phyloP scores from a whole-genome alignment of 2,888 invertebrate species.

The Eupithecia subfuscata region DNA sequence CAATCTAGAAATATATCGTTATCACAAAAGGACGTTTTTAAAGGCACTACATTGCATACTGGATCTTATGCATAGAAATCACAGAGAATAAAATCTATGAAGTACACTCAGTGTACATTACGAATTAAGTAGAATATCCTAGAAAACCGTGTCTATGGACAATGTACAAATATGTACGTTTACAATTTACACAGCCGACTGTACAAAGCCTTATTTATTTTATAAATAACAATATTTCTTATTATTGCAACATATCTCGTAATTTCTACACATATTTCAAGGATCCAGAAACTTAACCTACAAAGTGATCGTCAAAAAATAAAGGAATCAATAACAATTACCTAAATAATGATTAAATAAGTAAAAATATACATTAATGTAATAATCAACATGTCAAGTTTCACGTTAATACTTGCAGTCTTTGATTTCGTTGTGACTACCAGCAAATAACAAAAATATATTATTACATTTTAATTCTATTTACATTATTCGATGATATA shows the following conservation, averaged over 20 bases:
- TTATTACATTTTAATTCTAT: conserved; percentile 55
- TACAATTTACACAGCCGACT: conserved; percentile 1
- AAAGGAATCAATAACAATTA: conserved; percentile 72
- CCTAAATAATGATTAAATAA: conserved; percentile 72
- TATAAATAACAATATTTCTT: conserved; percentile 4
- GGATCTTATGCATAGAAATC: conserved; percentile 40
- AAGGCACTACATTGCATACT: conserved; percentile 70
- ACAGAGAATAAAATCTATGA: conserved; percentile 22
- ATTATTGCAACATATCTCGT: conserved; percentile 12
- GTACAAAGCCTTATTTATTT: neutral
- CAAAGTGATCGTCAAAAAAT: conserved; percentile 79
- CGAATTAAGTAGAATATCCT: conserved; percentile 13
- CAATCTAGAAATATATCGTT: conserved; percentile 75
- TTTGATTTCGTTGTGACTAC: conserved; percentile 84
- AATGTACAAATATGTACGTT: conserved; percentile 24
- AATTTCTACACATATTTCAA: conserved; percentile 37
- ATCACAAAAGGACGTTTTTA: conserved; percentile 81
- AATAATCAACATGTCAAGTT: conserved; percentile 64
- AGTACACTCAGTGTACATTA: conserved; percentile 15
- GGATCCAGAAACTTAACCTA: conserved; percentile 55
- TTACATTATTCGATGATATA: conserved; percentile 77
- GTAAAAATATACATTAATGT: conserved; percentile 64
- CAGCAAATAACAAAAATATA: conserved; percentile 65
- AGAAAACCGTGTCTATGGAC: conserved; percentile 26
- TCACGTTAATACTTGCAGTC: conserved; percentile 75